Evolutionary conservation across 2,797 vertebrate species (phyloP), one percentile per base, ranked within the genome.

Genomic region (Mormyrops attenuatus): DNA sequence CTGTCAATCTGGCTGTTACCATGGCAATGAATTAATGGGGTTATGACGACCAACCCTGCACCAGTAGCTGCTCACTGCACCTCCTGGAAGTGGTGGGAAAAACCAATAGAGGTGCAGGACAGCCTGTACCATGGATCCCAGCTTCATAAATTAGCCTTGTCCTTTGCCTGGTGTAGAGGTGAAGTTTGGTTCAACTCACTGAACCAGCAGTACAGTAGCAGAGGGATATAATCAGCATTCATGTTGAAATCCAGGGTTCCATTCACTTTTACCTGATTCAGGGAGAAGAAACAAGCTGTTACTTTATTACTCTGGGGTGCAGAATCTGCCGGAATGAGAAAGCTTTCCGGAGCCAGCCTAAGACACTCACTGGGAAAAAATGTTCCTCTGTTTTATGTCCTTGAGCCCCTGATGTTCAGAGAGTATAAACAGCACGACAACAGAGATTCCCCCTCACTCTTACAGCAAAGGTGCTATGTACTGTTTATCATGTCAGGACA

Each of bases 31-130:
- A 30, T 89, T 86, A 69, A 87, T 49, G 50, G 66, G 89, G 84
- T 52, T 73, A 85, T 34, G 50, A 63, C n/a, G 66, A 63, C 89
- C 85, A 87, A 47, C 49, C 26, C 53, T 69, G 3, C 15, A 22
- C 38, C 30, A n/a, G 53, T 7, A 49, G 15, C 44, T 52, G 44
- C 49, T 69, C 63, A 87, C 22, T 34, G 17, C 11, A 34, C 15
- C 15, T 49, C 57, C 82, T 11, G 47, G 30, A n/a, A 87, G 2
- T 86, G 85, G 84, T 89, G 89, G 89, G 89, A 89, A 89, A 89
- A 89, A 89, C 85, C 63, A 89, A 89, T 86, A 87, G 30, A 47
- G 53, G 53, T 38, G 20, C 53, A 86, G 47, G 55, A 5, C 22
- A 57, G 50, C 30, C 60, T 66, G 57, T 66, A 1, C 38, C 55